Percentiles rank a stretch among this genome's conserved stretches.
phyloP scores from a whole-genome alignment of 2,113 vertebrate species.

The Salvelinus sp. region DNA sequence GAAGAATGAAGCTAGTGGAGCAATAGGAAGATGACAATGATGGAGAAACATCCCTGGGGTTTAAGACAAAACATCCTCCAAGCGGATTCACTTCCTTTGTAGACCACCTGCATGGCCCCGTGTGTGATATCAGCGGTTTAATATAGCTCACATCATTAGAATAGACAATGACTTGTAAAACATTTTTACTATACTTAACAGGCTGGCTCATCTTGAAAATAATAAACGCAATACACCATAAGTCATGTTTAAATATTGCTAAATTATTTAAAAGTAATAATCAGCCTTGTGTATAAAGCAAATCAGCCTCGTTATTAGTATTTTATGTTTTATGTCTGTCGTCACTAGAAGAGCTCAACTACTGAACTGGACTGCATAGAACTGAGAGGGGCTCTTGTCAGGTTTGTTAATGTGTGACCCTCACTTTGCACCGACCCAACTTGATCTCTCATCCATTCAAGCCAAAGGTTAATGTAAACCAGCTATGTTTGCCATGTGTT shows the following conservation, averaged over 20 bases:
- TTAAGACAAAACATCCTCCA: slow-evolving; percentile 63
- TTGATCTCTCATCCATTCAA: slow-evolving; percentile 8
- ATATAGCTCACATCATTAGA: slow-evolving; percentile 3
- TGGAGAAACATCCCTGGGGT: slow-evolving; percentile 49
- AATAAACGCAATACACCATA: not conserved
- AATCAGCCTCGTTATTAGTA: not conserved
- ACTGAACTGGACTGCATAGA: not conserved
- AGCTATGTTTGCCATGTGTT: not conserved
- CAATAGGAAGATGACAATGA: slow-evolving; percentile 31
- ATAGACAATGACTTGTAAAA: not conserved
- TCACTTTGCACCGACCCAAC: not conserved
- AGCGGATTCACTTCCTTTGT: slow-evolving; percentile 53
- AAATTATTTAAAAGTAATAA: too few relatives aligned
- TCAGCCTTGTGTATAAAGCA: not conserved
- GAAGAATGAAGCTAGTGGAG: slow-evolving; percentile 31
- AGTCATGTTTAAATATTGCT: not conserved
- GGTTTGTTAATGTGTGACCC: not conserved
- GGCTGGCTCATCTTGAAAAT: not conserved
- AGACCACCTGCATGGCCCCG: slow-evolving; percentile 53
- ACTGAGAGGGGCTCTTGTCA: too few relatives aligned
- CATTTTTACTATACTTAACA: not conserved
- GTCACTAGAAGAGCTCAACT: not conserved
- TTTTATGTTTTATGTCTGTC: not conserved
- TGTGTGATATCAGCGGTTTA: slow-evolving; percentile 39
- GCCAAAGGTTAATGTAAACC: slow-evolving; percentile 7